phyloP scores from a whole-genome alignment of 2,888 invertebrate genomes.

The Metalampra italica region DNA sequence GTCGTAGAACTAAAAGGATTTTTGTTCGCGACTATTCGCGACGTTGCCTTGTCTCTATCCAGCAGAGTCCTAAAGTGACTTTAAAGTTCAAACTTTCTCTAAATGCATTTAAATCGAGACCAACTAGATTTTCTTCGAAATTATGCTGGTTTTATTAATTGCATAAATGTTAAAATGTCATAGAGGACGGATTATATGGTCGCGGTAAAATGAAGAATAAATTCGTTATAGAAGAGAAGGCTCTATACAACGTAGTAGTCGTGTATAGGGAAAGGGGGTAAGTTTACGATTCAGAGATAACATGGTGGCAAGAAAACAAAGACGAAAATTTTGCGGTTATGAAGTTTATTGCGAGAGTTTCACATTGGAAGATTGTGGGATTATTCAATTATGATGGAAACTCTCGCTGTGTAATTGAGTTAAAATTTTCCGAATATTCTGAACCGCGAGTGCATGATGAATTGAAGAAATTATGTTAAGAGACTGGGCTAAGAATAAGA shows the following conservation, averaged over 20 bases:
- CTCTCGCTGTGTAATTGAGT: neutral
- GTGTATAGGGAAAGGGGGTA: slow-evolving; percentile 66
- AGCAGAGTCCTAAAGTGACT: slow-evolving; percentile 21
- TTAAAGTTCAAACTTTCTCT: slow-evolving; percentile 20
- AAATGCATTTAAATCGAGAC: slow-evolving; percentile 27
- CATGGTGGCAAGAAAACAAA: neutral
- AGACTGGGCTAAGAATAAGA: too few species aligned
- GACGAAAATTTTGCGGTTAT: neutral
- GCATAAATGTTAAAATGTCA: too few species aligned
- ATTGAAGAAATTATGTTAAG: too few species aligned
- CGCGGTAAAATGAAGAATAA: slow-evolving; percentile 33
- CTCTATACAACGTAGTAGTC: slow-evolving; percentile 59
- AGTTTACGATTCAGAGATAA: slow-evolving; percentile 19
- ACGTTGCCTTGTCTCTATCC: slow-evolving; percentile 5
- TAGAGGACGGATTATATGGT: slow-evolving; percentile 1
- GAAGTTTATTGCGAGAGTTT: neutral
- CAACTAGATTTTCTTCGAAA: slow-evolving; percentile 34
- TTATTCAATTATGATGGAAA: neutral
- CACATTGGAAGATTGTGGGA: neutral
- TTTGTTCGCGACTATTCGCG: neutral
- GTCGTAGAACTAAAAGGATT: slow-evolving; percentile 6
- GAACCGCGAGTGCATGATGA: too few species aligned
- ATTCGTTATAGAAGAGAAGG: slow-evolving; percentile 41
- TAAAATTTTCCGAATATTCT: neutral
- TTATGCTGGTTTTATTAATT: neutral